Conservation (phyloP, 53 echinoderm and acorn worm genomes). For the Stichopus horrens region DNA sequence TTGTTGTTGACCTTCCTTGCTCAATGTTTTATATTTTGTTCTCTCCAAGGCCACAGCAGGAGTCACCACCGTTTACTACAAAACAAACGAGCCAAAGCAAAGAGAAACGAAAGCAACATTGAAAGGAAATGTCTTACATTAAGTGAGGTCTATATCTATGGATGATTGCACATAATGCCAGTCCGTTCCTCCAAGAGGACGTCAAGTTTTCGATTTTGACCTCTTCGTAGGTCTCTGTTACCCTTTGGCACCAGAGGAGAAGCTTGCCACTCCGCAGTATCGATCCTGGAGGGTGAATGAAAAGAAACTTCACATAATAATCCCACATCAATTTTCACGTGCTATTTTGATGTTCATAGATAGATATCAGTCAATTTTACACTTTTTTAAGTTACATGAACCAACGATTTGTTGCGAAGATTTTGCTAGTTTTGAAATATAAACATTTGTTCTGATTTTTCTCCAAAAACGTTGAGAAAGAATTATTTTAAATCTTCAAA, state of each 20-base stretch:
- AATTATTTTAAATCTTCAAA: no score
- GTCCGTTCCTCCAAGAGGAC: slow-evolving; percentile 79
- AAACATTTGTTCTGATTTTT: no score
- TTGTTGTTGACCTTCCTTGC: no score
- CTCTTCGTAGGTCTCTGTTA: slow-evolving; percentile 79
- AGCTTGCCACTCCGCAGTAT: slow-evolving; percentile 82
- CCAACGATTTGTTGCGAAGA: no score
- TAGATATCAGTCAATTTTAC: no score
- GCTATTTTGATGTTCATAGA: no score
- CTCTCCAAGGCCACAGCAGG: neutral
- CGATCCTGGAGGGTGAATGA: slow-evolving; percentile 55
- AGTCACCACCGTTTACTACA: neutral
- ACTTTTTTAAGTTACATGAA: no score
- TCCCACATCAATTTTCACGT: neutral
- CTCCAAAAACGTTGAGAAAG: no score
- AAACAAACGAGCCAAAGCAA: neutral
- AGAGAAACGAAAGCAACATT: neutral
- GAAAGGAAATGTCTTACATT: slow-evolving; percentile 64
- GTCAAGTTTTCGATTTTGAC: slow-evolving; percentile 85
- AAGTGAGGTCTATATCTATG: slow-evolving; percentile 91
- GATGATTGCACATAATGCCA: slow-evolving; percentile 95
- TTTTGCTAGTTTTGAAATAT: no score
- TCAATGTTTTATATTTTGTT: neutral
- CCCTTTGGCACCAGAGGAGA: slow-evolving; percentile 89
- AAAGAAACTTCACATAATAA: neutral